Conservation (phyloP, 2,113 vertebrate species). For the Amazona vittata region DNA sequence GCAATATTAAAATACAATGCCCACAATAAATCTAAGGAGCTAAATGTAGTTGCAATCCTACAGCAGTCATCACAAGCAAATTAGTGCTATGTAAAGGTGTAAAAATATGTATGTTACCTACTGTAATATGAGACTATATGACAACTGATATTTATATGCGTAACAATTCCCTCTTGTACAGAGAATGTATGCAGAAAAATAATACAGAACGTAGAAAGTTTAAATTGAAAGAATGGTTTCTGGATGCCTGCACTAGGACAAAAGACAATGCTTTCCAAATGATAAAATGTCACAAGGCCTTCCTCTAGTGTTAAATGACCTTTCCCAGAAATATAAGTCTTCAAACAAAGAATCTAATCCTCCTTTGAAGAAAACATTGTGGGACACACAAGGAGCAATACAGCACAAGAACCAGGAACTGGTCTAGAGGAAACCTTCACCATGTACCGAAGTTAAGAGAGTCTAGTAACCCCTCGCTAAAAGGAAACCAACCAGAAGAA, state of each 20-base stretch:
- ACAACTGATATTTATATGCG: neutral
- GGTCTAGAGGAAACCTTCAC: neutral
- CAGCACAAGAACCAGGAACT: neutral
- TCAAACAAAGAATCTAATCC: neutral
- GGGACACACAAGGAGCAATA: neutral
- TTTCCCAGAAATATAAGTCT: neutral
- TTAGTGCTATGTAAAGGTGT: neutral
- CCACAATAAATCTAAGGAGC: neutral
- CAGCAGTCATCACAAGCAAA: neutral
- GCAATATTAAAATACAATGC: neutral
- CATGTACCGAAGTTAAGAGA: neutral
- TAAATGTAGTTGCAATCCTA: neutral
- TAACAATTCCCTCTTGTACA: neutral
- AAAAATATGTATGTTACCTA: neutral
- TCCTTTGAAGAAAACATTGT: neutral
- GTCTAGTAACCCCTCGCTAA: neutral
- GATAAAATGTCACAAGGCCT: neutral
- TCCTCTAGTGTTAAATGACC: neutral
- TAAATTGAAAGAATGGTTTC: neutral
- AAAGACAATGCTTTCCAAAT: neutral
- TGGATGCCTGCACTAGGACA: neutral
- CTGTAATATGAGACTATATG: neutral
- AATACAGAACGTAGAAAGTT: neutral
- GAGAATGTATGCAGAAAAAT: neutral
- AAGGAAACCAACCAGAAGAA: neutral